Evolutionary conservation across 2,888 invertebrate genomes (phyloP), one percentile per base, ranked within the genome.

Genomic region (Ophion ventricosus): DNA sequence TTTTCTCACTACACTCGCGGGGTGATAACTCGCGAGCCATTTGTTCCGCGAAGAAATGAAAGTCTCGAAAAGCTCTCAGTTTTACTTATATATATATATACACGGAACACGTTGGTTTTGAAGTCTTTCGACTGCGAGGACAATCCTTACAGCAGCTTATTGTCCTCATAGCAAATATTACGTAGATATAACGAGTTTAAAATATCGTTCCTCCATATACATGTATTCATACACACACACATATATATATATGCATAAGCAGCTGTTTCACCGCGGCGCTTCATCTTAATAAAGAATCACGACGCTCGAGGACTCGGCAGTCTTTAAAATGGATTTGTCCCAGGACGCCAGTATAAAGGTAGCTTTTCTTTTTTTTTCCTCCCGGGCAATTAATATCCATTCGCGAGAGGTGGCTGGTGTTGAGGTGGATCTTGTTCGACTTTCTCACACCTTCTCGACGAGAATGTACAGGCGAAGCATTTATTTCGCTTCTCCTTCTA

Each of bases 11-110:
- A 77, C 82, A 78, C 80, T 85, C 83, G 87, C 87, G 87, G 91
- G 91, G 92, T 91, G 93, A 93, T 93, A 93, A 93, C 92, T 93
- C 90, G 93, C 92, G 91, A 91, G 90, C 91, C 92, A 93, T 93
- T 93, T 93, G 92, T 93, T 92, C 90, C 88, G 86, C 78, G 76
- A 88, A 91, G 92, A 91, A 92, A 93, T 90, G 90, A 91, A 92
- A 92, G 83, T 86, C 72, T 56, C 74, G 61, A 35, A 54, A 69
- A 72, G 73, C 82, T 77, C 61, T 67, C 69, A 29, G 49, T 61
- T 59, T 59, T 59, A 40, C 54, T n/a, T 10, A n/a, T 26, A 54
- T 54, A 69, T 26, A 69, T 69, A 69, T 25, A 35, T 59, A 57
- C 35, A 59, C 49, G 49, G 14, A 11, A 49, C 11, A 49, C 11